phyloP scores from a whole-genome alignment of 2,888 invertebrate genomes.

The Rhagonycha lutea region DNA sequence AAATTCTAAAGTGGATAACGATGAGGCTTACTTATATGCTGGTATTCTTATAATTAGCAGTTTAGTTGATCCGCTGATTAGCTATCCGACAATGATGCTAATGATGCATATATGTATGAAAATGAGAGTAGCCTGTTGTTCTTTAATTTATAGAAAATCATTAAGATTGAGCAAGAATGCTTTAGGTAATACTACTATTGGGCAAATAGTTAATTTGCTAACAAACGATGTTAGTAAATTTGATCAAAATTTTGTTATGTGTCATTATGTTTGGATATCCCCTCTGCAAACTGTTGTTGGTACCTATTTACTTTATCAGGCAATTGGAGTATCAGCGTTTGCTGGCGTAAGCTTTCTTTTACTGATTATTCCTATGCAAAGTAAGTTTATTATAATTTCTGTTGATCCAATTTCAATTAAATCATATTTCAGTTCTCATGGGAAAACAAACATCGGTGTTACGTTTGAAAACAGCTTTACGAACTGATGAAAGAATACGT shows the following conservation, averaged over 20 bases:
- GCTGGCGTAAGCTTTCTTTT: conserved; percentile 55
- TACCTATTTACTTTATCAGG: conserved; percentile 58
- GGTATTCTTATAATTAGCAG: conserved; percentile 42
- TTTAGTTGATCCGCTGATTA: background rate
- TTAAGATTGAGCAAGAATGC: conserved; percentile 69
- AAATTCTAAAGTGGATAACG: conserved; percentile 43
- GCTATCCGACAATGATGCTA: background rate
- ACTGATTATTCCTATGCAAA: conserved; percentile 51
- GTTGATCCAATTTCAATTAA: background rate
- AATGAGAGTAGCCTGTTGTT: conserved; percentile 79
- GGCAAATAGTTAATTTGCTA: conserved; percentile 57
- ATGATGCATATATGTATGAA: conserved; percentile 76
- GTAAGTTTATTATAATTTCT: conserved; percentile 42
- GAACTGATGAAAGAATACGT: conserved; percentile 69
- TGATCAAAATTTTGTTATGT: conserved; percentile 76
- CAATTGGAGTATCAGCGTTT: conserved; percentile 54
- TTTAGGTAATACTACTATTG: conserved; percentile 81
- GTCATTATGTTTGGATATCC: conserved; percentile 81
- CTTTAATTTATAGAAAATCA: conserved; percentile 78
- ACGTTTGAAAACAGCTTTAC: conserved; percentile 59
- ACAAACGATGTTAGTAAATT: conserved; percentile 89
- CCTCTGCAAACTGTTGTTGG: conserved; percentile 75
- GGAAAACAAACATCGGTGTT: conserved; percentile 51
- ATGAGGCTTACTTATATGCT: conserved; percentile 77
- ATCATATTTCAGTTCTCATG: conserved; percentile 43